phyloP scores from a whole-genome alignment of 2,888 invertebrate genomes.

The Orgyia antiqua region DNA sequence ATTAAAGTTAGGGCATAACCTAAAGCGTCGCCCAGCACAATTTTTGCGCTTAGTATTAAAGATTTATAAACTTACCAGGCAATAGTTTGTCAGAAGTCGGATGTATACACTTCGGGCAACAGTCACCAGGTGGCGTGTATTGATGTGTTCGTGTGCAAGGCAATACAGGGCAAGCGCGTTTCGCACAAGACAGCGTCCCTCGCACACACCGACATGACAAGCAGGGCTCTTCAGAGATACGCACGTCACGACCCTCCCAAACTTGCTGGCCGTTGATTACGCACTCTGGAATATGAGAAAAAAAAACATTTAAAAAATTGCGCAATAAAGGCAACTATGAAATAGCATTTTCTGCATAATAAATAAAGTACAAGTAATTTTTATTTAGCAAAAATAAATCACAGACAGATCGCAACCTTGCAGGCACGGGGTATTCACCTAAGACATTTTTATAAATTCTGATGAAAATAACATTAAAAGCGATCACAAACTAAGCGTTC shows the following conservation, averaged over 20 bases:
- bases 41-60: not conserved
- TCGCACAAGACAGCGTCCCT: conserved; percentile 86
- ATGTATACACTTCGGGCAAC: conserved; percentile 81
- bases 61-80: conserved; percentile 47
- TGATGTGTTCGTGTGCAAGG: conserved; percentile 87
- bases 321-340: too few relatives aligned
- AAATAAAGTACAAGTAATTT: too few relatives aligned
- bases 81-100: conserved; percentile 71
- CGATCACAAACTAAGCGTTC: too few relatives aligned
- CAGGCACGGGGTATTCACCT: too few relatives aligned
- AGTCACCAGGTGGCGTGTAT: conserved; percentile 85
- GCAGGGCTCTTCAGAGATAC: conserved; percentile 90
- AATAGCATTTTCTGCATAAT: too few relatives aligned
- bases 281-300: conserved; percentile 79
- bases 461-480: too few relatives aligned
- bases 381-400: too few relatives aligned
- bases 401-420: too few relatives aligned
- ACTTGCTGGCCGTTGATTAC: conserved; percentile 90
- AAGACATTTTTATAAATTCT: too few relatives aligned
- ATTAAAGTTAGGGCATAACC: too few relatives aligned
- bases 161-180: conserved; percentile 92
- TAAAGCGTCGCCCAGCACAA: too few relatives aligned
- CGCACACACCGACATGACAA: conserved; percentile 88
- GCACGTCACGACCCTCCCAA: conserved; percentile 88
- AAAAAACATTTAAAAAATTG: too few relatives aligned